phyloP scores from a whole-genome alignment of 37 sponge, comb jelly and placozoan species.

The Eunapius fragilis region DNA sequence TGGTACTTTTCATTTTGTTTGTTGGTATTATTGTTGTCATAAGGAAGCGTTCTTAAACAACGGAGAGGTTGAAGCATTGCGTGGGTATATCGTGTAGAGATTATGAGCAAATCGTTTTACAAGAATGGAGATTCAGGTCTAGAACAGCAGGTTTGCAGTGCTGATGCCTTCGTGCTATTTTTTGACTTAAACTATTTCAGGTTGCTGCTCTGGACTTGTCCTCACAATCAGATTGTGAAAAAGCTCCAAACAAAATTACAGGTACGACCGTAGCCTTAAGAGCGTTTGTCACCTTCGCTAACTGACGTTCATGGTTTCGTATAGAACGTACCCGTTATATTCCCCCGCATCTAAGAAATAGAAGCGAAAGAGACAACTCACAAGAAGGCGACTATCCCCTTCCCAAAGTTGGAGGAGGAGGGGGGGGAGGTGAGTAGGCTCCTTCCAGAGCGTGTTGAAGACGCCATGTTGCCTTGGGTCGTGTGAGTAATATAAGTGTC shows the following conservation, averaged over 20 bases:
- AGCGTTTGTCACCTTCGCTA: no score
- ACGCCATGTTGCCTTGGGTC: not conserved
- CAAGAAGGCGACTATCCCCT: conserved; percentile 3
- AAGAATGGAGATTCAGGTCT: conserved; percentile 93
- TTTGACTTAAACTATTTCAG: conserved; percentile 24
- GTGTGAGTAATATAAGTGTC: not conserved
- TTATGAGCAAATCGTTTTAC: conserved; percentile 82
- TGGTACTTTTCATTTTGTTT: not conserved
- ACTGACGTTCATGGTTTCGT: not conserved
- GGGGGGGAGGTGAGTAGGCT: not conserved
- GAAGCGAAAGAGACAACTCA: not conserved
- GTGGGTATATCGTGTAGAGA: conserved; percentile 11
- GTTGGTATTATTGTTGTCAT: not conserved
- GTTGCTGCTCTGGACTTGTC: conserved; percentile 98
- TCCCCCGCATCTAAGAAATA: conserved; percentile 63
- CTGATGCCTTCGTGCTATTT: not conserved
- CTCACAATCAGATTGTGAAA: not conserved
- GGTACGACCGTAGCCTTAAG: not conserved
- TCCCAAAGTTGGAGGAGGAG: not conserved
- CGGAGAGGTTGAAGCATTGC: not conserved
- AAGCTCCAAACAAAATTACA: not conserved
- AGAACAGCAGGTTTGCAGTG: conserved; percentile 93
- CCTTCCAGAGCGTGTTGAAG: not conserved
- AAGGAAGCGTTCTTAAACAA: not conserved
- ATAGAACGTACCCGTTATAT: conserved; percentile 42